Evolutionary conservation across 2,113 vertebrate genomes (phyloP).

Genomic region (Clarias magur): DNA sequence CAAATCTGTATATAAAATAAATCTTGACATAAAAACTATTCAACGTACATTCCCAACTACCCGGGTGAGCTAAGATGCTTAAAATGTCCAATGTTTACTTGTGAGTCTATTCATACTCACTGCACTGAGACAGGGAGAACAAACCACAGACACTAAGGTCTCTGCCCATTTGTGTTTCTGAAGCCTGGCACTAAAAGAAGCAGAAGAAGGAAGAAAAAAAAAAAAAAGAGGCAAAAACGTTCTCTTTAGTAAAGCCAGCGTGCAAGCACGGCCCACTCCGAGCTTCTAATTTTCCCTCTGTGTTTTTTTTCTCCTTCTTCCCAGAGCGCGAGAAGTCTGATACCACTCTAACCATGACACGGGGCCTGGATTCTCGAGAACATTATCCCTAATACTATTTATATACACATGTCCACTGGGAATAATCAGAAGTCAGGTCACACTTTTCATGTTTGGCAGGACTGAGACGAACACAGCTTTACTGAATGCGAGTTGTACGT

Average conservation of each 20-base stretch:
- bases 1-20: constrained; percentile 2
- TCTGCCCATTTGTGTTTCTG: constrained; percentile 41
- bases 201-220: not conserved
- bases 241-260: constrained; percentile 36
- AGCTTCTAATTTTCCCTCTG: constrained; percentile 37
- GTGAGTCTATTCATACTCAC: constrained; percentile 33
- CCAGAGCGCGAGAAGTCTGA: constrained; percentile 22
- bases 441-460: constrained; percentile 11
- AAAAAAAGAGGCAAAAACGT: not conserved
- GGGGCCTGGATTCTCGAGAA: constrained; percentile 10
- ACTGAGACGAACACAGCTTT: not conserved
- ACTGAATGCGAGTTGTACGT: not conserved
- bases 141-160: constrained; percentile 37
- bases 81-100: constrained; percentile 33
- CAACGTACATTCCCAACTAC: not conserved
- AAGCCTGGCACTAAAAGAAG: constrained; percentile 35
- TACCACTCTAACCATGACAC: not conserved
- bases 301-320: constrained; percentile 21
- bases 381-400: constrained; percentile 27
- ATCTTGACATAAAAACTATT: not conserved
- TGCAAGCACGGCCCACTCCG: constrained; percentile 15
- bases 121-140: constrained; percentile 31
- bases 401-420: constrained; percentile 21
- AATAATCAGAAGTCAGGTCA: constrained; percentile 41
- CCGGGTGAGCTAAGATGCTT: not conserved